A percentile compares a stretch with the other conserved stretches of the same genome.
These are phyloP conservation scores for Drosophila albomicans DNA, from an alignment of 1,140 invertebrate species.

Conservation along the genomic window DNA sequence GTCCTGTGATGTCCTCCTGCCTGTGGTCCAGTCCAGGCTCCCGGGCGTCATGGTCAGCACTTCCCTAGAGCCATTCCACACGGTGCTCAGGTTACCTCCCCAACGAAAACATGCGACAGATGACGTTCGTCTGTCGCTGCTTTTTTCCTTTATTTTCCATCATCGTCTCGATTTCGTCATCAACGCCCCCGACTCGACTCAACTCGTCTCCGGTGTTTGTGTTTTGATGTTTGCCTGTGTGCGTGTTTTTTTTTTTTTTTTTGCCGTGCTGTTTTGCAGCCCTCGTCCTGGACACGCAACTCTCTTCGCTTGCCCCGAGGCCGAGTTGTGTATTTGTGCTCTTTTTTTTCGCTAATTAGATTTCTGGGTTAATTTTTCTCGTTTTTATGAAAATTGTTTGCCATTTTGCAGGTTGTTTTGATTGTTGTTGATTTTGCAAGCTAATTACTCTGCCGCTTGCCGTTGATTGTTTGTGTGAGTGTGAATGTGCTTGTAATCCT, in stretches of 20 bases:
- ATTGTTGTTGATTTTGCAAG: constrained; percentile 63
- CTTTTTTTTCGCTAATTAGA: constrained; percentile 70
- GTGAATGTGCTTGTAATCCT: constrained; percentile 31
- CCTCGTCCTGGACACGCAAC: constrained; percentile 40
- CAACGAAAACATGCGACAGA: constrained; percentile 38
- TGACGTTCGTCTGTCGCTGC: constrained; percentile 34
- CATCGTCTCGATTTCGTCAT: constrained; percentile 72
- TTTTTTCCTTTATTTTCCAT: constrained; percentile 13
- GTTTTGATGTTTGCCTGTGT: constrained; percentile 30
- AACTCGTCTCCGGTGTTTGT: constrained; percentile 7
- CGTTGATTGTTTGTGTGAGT: constrained; percentile 25
- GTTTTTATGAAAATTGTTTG: constrained; percentile 52
- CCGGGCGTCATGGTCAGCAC: constrained; percentile 12
- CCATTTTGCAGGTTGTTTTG: constrained; percentile 36
- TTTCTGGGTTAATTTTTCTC: constrained; percentile 76
- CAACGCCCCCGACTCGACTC: constrained; percentile 50
- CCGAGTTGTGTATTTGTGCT: constrained; percentile 4
- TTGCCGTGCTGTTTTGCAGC: constrained; percentile 8
- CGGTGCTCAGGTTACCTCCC: constrained; percentile 36
- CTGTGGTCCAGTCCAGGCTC: constrained; percentile 1
- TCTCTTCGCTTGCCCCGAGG: background rate
- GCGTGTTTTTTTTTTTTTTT: constrained; percentile 28
- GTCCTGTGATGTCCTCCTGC: too few species aligned
- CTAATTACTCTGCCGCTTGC: constrained; percentile 61
- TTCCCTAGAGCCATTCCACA: constrained; percentile 24